Base-by-base conservation (phyloP, 1,140 invertebrate species). In the Monochamus saltuarius region DNA sequence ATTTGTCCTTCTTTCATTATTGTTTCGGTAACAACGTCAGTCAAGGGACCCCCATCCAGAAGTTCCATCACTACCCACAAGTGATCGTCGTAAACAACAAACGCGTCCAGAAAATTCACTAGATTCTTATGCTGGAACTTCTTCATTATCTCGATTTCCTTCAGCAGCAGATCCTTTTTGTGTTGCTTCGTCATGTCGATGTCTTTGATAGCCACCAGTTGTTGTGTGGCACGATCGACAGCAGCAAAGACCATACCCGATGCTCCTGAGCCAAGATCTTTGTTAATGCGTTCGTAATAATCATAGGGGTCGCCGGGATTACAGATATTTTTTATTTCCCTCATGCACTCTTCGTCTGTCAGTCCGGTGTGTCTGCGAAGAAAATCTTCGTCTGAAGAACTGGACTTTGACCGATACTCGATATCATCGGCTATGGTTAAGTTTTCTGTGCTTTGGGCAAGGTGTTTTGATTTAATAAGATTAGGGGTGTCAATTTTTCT, bases 1-100 rank as follows among this genome's bases (percentile, higher is more conserved):
- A 99, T 99, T 76, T 99, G 97, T 1, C 88, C 87, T 77, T 98
- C 96, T 70, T 96, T 94, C 94, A 99, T 97, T 10, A 97, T 87
- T 1, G 95, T 97, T 80, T 98, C 96, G 1, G 94, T 98, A 1
- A 98, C 96, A 1, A 99, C 95, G 78, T 99, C 95, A 0, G 97
- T 99, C 3, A 99, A 78, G 0, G 95, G 92, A 4, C 97, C 97
- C 29, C 96, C 96, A 69, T 97, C 93, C 56, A 99, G 81, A 46
- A 97, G 86, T 77, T 99, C 96, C 95, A 99, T 98, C 0, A 89
- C 81, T 0, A 89, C 95, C 94, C 94, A 98, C 2, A 99, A 81
- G 77, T 97, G 92, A 67, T 97, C 91, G 35, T 89, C 86, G 13
- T 91, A 87, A 29, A 96, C 81, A 4, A 90, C 79, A 79, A 96